Base-by-base conservation (phyloP, 2,888 invertebrate species). In the Epinotia brunnichana region DNA sequence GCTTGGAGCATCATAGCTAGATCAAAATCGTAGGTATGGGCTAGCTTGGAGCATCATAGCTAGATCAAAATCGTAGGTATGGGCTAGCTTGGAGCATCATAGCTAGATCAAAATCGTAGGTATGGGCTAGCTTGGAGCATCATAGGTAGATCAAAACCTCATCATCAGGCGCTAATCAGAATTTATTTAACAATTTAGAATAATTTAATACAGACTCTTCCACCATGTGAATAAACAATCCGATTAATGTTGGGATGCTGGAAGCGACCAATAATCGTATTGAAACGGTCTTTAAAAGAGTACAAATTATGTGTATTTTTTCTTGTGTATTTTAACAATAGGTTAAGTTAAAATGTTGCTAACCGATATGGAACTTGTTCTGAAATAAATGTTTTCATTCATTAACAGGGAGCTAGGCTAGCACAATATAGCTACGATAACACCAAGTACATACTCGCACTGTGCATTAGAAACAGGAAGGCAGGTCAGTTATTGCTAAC, bases 231-330 rank as follows among this genome's bases (percentile, higher is more conserved):
- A 57, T 7, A 29, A 9, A 57, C 57, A n/a, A 15, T 29, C 57
- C 2, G 29, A 21, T 56, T 13, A n/a, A 48, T n/a, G 13, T 15
- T 11, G 4, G 9, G 35, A 41, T 13, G 15, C 62, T 62, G 15
- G 3, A 15, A 4, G 44, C 61, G 41, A 3, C 44, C 44, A 4
- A n/a, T 15, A 21, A 15, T 60, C 17, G 2, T 41, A 19, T 61
- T 24, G 24, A 44, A 13, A n/a, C 10, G 44, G 24, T 41, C 61
- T 61, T 61, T 61, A 24, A 44, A 61, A 48, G 10, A 44, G n/a
- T n/a, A n/a, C n/a, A n/a, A n/a, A n/a, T n/a, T n/a, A n/a, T n/a
- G n/a, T n/a, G n/a, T n/a, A n/a, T n/a, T n/a, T n/a, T n/a, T n/a
- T n/a, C n/a, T n/a, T n/a, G n/a, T n/a, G n/a, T n/a, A n/a, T n/a